A percentile compares a stretch with the other conserved stretches of the same genome.
Conservation (phyloP, 2,888 invertebrate genomes). For the Sylvicola cinctus region DNA sequence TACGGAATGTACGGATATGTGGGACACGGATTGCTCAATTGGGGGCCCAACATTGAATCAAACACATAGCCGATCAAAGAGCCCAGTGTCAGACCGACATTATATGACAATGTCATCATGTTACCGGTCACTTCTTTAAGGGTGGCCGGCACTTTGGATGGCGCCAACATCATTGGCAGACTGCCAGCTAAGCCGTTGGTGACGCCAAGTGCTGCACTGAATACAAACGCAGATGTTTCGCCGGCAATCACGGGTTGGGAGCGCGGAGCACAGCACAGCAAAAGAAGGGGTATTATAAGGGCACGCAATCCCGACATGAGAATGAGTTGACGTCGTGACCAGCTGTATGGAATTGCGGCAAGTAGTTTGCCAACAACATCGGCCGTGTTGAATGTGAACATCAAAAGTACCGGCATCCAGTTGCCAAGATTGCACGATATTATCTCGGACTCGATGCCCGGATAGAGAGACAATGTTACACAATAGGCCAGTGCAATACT, state of each 20-base stretch:
- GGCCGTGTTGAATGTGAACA: slow-evolving; percentile 73
- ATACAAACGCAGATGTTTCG: slow-evolving; percentile 43
- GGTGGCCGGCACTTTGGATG: slow-evolving; percentile 65
- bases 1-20: slow-evolving; percentile 17
- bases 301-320: slow-evolving; percentile 52
- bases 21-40: slow-evolving; percentile 27
- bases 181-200: slow-evolving; percentile 79
- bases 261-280: slow-evolving; percentile 65
- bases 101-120: slow-evolving; percentile 84
- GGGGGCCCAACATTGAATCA: slow-evolving; percentile 38
- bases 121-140: slow-evolving; percentile 82
- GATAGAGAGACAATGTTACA: slow-evolving; percentile 74
- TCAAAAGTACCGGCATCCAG: slow-evolving; percentile 84
- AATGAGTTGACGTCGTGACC: slow-evolving; percentile 61
- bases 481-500: slow-evolving; percentile 76
- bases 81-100: slow-evolving; percentile 66
- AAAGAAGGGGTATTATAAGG: slow-evolving; percentile 56
- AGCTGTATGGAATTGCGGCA: slow-evolving; percentile 61
- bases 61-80: slow-evolving; percentile 67
- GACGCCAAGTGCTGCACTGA: slow-evolving; percentile 51
- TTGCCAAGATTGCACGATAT: slow-evolving; percentile 59
- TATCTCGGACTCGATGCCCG: slow-evolving; percentile 78
- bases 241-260: slow-evolving; percentile 47
- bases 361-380: slow-evolving; percentile 74
- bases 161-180: slow-evolving; percentile 82